Evolutionary conservation across 2,797 vertebrate genomes (phyloP).

Genomic region (Mycteria americana): DNA sequence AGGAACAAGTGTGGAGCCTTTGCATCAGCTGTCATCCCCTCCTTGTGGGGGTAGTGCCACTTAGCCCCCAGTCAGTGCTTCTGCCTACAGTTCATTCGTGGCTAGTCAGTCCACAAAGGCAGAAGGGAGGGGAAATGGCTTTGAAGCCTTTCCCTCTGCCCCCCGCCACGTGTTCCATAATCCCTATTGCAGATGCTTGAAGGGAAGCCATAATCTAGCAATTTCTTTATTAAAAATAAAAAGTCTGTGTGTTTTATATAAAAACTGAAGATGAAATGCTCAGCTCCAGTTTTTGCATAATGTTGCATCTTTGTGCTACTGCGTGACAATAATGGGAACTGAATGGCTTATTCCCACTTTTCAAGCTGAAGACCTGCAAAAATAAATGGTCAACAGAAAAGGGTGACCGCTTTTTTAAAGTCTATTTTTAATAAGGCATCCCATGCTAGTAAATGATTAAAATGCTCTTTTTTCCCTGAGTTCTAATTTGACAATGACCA

Average conservation of each 20-base stretch:
- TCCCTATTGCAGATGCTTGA: not conserved
- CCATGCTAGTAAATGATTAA: not conserved
- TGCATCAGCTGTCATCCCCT: not conserved
- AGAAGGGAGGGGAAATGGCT: not conserved
- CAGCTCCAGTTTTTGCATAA: not conserved
- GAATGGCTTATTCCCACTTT: not conserved
- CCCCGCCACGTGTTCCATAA: rapidly evolving
- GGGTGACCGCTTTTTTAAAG: not conserved
- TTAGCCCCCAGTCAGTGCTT: not conserved
- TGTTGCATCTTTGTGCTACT: not conserved
- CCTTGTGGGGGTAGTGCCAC: too few species aligned
- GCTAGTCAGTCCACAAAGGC: not conserved
- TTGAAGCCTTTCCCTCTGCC: not conserved
- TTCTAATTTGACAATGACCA: not conserved
- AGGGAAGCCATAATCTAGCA: not conserved
- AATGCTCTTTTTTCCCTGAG: not conserved
- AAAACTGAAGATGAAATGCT: not conserved
- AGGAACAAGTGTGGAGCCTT: not conserved
- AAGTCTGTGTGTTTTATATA: not conserved
- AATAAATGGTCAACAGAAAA: not conserved
- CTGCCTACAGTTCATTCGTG: not conserved
- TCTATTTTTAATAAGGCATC: not conserved
- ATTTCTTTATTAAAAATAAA: not conserved
- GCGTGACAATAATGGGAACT: not conserved
- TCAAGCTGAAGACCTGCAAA: not conserved